phyloP scores from a whole-genome alignment of 2,113 vertebrate genomes.

The Hirundichthys speculiger region DNA sequence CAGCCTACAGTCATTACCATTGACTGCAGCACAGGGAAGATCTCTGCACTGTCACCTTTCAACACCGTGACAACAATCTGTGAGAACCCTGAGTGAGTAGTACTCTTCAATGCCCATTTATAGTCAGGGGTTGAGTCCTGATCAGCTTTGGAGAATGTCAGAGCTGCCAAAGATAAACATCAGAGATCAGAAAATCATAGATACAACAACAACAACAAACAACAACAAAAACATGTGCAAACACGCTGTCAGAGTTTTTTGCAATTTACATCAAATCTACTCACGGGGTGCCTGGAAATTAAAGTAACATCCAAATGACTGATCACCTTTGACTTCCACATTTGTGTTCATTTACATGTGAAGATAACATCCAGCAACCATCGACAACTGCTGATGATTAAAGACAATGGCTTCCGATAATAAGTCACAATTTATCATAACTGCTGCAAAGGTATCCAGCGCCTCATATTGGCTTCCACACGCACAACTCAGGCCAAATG shows the following conservation, averaged over 20 bases:
- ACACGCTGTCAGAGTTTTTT: not conserved
- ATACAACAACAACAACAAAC: too few species aligned
- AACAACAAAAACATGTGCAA: not conserved
- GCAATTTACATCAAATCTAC: conserved; percentile 17
- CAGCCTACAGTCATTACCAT: not conserved
- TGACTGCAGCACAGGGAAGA: conserved; percentile 20
- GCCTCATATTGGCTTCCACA: too few species aligned
- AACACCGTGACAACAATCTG: conserved; percentile 66
- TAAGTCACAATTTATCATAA: too few species aligned
- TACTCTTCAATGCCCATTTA: conserved; percentile 39
- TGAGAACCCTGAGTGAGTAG: conserved; percentile 48
- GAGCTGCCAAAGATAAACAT: not conserved
- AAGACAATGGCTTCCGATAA: too few species aligned
- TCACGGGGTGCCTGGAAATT: not conserved
- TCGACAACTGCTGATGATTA: too few species aligned
- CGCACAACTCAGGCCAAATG: too few species aligned
- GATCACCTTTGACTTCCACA: not conserved
- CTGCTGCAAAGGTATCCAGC: too few species aligned
- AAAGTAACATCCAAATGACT: not conserved
- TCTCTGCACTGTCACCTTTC: conserved; percentile 50
- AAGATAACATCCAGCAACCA: too few species aligned
- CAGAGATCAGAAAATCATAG: too few species aligned
- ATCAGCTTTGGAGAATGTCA: conserved; percentile 6
- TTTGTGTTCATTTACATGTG: too few species aligned
- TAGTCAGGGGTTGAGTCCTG: conserved; percentile 29